phyloP scores from a whole-genome alignment of 2,113 vertebrate genomes.

The Cynoglossus semilaevis region DNA sequence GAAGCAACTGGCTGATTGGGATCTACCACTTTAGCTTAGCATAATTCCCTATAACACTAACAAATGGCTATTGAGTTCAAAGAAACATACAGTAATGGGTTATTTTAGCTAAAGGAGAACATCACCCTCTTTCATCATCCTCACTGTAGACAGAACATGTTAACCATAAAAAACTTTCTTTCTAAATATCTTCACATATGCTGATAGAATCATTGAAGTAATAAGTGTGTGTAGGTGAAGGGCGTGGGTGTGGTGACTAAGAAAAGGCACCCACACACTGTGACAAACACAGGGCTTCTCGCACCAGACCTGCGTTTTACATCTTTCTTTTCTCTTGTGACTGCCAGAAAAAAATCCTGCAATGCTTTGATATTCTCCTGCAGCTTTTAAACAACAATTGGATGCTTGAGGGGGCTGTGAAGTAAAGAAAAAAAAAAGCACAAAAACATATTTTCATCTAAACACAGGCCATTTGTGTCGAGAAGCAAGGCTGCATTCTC shows the following conservation, averaged over 20 bases:
- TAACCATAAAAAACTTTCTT: too few relatives aligned
- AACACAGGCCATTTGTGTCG: slow-evolving; percentile 4
- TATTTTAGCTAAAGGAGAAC: too few relatives aligned
- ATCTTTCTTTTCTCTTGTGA: slow-evolving; percentile 11
- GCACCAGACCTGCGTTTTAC: slow-evolving; percentile 26
- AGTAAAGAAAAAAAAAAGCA: slow-evolving; percentile 22
- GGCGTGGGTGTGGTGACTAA: slow-evolving; percentile 65
- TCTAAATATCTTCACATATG: too few relatives aligned
- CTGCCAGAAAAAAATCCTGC: slow-evolving; percentile 10
- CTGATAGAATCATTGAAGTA: too few relatives aligned
- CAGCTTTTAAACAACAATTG: slow-evolving; percentile 17
- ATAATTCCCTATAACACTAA: too few relatives aligned
- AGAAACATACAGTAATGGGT: too few relatives aligned
- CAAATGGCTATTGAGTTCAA: too few relatives aligned
- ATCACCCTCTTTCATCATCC: too few relatives aligned
- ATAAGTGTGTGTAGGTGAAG: slow-evolving; percentile 23
- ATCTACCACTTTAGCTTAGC: too few relatives aligned
- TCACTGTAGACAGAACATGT: too few relatives aligned
- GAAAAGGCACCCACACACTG: slow-evolving; percentile 34
- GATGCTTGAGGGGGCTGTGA: slow-evolving; percentile 4
- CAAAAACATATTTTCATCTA: slow-evolving; percentile 12
- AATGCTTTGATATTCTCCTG: not conserved
- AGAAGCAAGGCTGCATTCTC: slow-evolving; percentile 26
- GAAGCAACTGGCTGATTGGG: too few relatives aligned
- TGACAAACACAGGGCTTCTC: slow-evolving; percentile 19